Base-by-base conservation (phyloP, 2,888 invertebrate species). In the Labia minor region DNA sequence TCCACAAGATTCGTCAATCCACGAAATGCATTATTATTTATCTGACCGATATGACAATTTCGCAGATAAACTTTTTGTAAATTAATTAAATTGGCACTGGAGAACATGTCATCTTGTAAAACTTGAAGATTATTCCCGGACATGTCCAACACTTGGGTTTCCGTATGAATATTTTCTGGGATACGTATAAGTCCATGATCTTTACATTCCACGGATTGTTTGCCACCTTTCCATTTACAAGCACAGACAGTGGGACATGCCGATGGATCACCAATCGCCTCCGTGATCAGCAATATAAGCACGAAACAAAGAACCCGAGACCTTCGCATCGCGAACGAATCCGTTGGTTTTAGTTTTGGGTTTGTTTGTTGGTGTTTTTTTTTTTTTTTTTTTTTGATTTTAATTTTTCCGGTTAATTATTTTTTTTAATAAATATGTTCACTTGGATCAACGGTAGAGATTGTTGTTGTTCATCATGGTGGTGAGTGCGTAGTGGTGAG, bases 201-300 rank as follows among this genome's bases (percentile, higher is more conserved):
- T 75, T 87, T 86, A 79, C 95, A 95, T 80, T 93, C 92, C 69
- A 93, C 94, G 65, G 93, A 92, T 77, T 92, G 90, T 78, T 95
- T 95, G 72, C 94, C 94, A 74, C 89, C 88, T 79, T 93, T 93
- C 95, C 95, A 95, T 79, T 93, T 94, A 80, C 95, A 95, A 74
- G 85, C 84, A 79, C 95, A 95, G 72, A 86, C 86, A 62, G 83
- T 82, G 68, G 90, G 90, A 74, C 89, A 89, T 1, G 68, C 63
- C 19, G 67, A 49, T 21, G 33, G 33, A 8, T 62, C 67, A 62
- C 65, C 61, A 26, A 66, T 62, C 6, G 61, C 64, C 49, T 26
- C 19, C 20, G 65, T 62, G 16, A 62, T 33, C 63, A 63, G 19
- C 19, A 21, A 14, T 18, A 49, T 8, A 61, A 61, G 61, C 37